Evolutionary conservation across 2,797 vertebrate species (phyloP), one percentile per base, ranked within the genome.

Genomic region (Phrynocephalus guinanensis): DNA sequence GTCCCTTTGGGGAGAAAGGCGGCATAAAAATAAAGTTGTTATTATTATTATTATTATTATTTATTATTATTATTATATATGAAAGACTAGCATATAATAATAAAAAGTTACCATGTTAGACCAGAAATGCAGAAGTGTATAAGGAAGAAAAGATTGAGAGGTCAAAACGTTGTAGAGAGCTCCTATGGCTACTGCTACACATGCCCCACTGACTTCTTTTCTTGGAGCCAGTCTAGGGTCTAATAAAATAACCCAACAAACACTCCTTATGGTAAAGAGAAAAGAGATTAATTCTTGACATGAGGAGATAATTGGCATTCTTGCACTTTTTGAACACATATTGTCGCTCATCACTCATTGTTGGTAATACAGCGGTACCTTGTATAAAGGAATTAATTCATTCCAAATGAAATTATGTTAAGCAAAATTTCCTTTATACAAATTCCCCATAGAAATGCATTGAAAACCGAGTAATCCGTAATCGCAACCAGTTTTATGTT

Each of bases 301-400:
- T 24, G 6, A 48, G 18, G 63, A 63, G 38, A 84, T 87, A 68
- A n/a, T 50, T 88, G 92, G 91, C 90, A 88, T 83, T 92, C 91
- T 93, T 86, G 44, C 87, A 93, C 91, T 88, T 68, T 91, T 76
- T 82, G 77, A 67, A 79, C 33, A 38, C 38, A 48, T 87, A 88
- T 67, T 90, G 79, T 77, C 68, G 79, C 92, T 95, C 38, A 15
- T 92, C 89, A 82, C 71, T 94, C 50, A 73, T 93, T 91, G 94
- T 94, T 93, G 89, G 90, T 92, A 67, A 76, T 91, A 89, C 33
- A 33, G 33, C 2, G 33, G 33, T 33, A 33, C 33, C 38, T 44
- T 44, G 38, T 44, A 44, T 44, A 44, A 44, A 44, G 38, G 38
- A 44, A 44, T 44, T 44, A 44, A 44, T 44, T 44, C 5, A 4